Evolutionary conservation across 2,888 invertebrate genomes (phyloP).

Genomic region (Hermodice carunculata): DNA sequence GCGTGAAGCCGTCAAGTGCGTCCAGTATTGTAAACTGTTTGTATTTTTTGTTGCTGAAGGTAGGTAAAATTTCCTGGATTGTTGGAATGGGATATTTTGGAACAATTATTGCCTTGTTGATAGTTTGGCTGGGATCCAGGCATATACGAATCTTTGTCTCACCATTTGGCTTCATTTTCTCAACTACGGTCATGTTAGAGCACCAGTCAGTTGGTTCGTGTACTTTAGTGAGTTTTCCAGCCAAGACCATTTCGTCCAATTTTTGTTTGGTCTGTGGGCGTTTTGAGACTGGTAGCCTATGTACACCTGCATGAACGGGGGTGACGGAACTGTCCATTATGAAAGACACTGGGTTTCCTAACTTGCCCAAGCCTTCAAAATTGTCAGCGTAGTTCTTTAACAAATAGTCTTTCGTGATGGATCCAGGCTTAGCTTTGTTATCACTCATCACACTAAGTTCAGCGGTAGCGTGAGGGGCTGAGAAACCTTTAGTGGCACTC

Average conservation of each 20-base stretch:
- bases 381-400: no score
- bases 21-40: conserved; percentile 7
- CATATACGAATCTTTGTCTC: conserved; percentile 12
- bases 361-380: not conserved
- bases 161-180: conserved; percentile 6
- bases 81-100: conserved; percentile 14
- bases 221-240: not conserved
- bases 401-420: no score
- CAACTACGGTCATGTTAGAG: not conserved
- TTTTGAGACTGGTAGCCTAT: conserved; percentile 10
- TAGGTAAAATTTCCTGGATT: not conserved
- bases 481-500: no score
- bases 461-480: no score
- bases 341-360: conserved; percentile 5
- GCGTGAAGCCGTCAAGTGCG: conserved; percentile 7
- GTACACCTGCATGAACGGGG: conserved; percentile 7
- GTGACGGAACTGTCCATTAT: not conserved
- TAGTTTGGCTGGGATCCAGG: conserved; percentile 20
- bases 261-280: not conserved
- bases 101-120: conserved; percentile 13
- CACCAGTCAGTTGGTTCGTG: conserved; percentile 13
- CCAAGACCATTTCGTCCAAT: not conserved
- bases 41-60: not conserved
- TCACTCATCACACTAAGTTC: no score
- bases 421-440: no score